Conservation (phyloP, 2,797 vertebrate species). For the Heliangelus exortis region DNA sequence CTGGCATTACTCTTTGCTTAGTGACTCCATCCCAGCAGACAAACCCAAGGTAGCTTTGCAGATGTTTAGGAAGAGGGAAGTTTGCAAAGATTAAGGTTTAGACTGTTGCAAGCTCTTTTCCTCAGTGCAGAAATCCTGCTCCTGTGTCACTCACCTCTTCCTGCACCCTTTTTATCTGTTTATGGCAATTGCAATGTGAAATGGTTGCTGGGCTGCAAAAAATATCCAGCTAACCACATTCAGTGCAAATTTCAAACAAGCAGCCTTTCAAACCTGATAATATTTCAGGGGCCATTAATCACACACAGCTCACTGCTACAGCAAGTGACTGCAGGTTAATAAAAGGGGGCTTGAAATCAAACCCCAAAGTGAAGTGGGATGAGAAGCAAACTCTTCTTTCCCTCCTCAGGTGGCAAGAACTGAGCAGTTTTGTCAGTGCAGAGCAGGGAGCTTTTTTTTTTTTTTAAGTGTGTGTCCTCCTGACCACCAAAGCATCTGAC, state of each 20-base stretch:
- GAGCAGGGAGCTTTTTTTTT: not conserved
- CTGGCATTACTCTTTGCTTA: not conserved
- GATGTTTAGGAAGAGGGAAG: not conserved
- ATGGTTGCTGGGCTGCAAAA: conserved; percentile 31
- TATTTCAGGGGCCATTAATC: conserved; percentile 73
- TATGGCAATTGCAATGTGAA: conserved; percentile 43
- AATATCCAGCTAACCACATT: not conserved
- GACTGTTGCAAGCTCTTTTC: not conserved
- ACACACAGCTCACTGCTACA: conserved; percentile 40
- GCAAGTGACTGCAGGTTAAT: conserved; percentile 66
- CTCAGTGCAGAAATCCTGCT: not conserved
- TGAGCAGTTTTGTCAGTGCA: not conserved
- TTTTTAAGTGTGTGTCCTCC: accelerated
- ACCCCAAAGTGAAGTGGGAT: not conserved
- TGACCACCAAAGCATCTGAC: accelerated
- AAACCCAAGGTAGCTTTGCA: not conserved
- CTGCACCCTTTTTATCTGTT: conserved; percentile 31
- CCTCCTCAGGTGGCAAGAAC: not conserved
- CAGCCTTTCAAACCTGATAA: conserved; percentile 58
- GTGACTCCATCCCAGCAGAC: not conserved
- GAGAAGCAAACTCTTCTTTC: not conserved
- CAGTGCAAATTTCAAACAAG: conserved; percentile 62
- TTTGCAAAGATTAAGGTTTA: not conserved
- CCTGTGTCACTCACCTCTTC: not conserved
- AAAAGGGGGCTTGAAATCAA: conserved; percentile 49